These are phyloP conservation scores for Rhysida immarginata DNA, from an alignment of 1,140 invertebrate species.

Conservation along the genomic window DNA sequence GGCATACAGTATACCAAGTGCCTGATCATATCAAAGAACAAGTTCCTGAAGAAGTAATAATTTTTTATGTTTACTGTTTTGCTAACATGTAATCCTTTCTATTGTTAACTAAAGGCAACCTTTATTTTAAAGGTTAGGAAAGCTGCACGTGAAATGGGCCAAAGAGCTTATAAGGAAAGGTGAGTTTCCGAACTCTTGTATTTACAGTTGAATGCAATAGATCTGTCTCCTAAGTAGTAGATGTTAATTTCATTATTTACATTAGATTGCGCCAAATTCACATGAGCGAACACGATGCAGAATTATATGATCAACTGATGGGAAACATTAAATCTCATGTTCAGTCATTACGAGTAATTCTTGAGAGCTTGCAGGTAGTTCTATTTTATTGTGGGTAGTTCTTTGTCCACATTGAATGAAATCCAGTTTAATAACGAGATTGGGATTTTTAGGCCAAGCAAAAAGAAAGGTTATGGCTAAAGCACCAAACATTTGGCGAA, in stretches of 20 bases:
- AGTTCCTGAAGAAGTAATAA: constrained; percentile 57
- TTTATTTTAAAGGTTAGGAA: constrained; percentile 43
- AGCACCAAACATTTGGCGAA: constrained; percentile 84
- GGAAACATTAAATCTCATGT: constrained; percentile 60
- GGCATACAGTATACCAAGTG: constrained; percentile 79
- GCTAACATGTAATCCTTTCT: too few species aligned
- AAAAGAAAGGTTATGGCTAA: constrained; percentile 82
- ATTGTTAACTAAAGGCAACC: too few species aligned
- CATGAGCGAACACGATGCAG: constrained; percentile 88
- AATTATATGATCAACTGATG: constrained; percentile 67
- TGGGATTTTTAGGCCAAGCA: constrained; percentile 66
- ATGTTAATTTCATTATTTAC: neutral
- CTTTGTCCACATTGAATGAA: too few species aligned
- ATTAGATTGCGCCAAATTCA: constrained; percentile 65
- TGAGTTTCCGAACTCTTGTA: neutral
- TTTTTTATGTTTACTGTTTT: neutral
- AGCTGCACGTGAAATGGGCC: constrained; percentile 83
- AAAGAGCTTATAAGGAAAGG: constrained; percentile 70
- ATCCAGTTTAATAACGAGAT: too few species aligned
- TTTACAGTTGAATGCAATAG: neutral
- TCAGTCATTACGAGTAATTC: constrained; percentile 40
- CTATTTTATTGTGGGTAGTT: neutral
- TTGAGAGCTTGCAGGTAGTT: constrained; percentile 36
- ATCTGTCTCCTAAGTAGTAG: neutral
- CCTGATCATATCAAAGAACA: constrained; percentile 78